Evolutionary conservation across 2,113 vertebrate genomes (phyloP), one percentile per base, ranked within the genome.

Genomic region (Amia ocellicauda): DNA sequence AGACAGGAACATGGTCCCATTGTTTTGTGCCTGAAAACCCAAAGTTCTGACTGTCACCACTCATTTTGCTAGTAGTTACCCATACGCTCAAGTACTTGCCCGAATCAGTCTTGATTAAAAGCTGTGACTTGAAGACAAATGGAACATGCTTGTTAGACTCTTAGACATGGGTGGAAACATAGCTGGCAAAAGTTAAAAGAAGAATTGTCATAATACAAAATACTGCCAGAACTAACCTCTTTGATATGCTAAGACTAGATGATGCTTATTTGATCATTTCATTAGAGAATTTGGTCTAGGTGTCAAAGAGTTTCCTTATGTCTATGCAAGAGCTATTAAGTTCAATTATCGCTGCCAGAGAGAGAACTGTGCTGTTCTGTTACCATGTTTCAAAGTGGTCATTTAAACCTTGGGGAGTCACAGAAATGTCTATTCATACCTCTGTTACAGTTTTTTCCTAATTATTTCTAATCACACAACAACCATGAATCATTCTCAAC

Each of bases 391-490:
- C 85, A 88, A 89, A 91, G 85, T 90, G 90, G 90, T 90, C 89
- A 83, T 90, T 90, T 92, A 88, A 89, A 88, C 85, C 83, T 86
- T 91, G 88, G 89, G 86, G 89, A 90, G 90, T 92, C 92, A 94
- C 87, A 94, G 88, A 91, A 89, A 92, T 92, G 88, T 83, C 89
- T 88, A 89, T 94, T 94, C 91, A 93, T 89, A 88, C 87, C 86
- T 81, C 83, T 83, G 87, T 91, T 91, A 83, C 84, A 78, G 71
- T 83, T 85, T 85, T 79, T 77, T 90, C 85, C 82, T 92, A 92
- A 94, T 94, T 94, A 93, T 93, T 95, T 89, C 89, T 88, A 92
- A 83, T 86, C 84, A 85, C 77, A 85, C 64, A 74, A 80, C 63
- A 45, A 41, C 82, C 82, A 74, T 90, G 90, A 89, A 90, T 90